phyloP scores from a whole-genome alignment of 2,113 vertebrate genomes.

The Dromaius novaehollandiae region DNA sequence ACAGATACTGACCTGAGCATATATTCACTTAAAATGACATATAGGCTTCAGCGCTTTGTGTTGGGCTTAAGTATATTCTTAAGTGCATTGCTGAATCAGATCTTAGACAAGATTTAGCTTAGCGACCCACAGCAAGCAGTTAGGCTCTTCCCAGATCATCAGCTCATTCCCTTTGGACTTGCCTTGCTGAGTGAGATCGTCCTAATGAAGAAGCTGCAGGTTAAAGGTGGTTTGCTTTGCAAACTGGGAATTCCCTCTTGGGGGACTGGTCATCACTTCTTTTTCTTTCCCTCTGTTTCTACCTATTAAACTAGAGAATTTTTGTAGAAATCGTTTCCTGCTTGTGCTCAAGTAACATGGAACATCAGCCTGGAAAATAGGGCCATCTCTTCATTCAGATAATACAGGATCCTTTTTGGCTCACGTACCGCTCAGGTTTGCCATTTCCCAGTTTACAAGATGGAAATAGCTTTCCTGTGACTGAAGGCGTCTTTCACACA shows the following conservation, averaged over 20 bases:
- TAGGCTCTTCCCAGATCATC: neutral
- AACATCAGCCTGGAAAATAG: neutral
- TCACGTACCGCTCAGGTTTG: neutral
- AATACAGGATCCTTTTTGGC: neutral
- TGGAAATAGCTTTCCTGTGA: constrained; percentile 49
- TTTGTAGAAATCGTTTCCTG: neutral
- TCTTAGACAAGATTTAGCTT: neutral
- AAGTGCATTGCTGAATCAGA: neutral
- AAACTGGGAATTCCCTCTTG: neutral
- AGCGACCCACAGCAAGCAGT: neutral
- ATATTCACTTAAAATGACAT: neutral
- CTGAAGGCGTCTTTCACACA: constrained; percentile 38
- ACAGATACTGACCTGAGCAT: neutral
- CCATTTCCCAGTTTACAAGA: constrained; percentile 19
- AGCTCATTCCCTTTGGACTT: neutral
- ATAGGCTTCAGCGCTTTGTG: neutral
- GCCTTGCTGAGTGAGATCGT: neutral
- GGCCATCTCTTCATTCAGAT: neutral
- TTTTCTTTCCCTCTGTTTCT: neutral
- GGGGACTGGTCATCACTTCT: neutral
- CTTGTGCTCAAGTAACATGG: neutral
- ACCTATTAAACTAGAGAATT: neutral
- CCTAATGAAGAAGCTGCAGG: neutral
- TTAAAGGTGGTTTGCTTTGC: neutral
- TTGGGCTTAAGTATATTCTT: neutral